Conservation (phyloP, 2,797 vertebrate species). For the Craterocephalus amniculus region DNA sequence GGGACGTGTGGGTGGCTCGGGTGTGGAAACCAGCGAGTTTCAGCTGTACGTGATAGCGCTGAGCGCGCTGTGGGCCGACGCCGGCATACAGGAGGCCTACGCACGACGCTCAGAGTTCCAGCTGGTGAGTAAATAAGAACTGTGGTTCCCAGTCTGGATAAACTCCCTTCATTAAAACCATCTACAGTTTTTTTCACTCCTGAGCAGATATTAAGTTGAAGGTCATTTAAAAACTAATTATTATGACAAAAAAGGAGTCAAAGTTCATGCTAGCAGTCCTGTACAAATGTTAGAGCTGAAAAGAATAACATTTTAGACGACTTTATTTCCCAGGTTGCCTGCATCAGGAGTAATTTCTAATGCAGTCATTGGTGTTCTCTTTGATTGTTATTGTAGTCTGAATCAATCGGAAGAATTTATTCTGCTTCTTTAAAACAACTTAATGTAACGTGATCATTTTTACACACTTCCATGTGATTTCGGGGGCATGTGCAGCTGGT, state of each 20-base stretch:
- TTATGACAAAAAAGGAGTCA: background rate
- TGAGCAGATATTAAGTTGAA: background rate
- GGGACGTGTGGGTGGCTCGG: constrained; percentile 87
- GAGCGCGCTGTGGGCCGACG: constrained; percentile 88
- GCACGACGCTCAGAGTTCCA: constrained; percentile 93
- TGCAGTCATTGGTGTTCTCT: background rate
- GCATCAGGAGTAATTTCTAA: background rate
- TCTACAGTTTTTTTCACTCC: background rate
- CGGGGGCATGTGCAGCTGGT: background rate
- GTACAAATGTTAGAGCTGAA: background rate
- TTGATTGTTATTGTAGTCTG: too few relatives aligned
- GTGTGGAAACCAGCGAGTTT: constrained; percentile 92
- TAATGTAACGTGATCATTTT: background rate
- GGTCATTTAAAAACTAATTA: background rate
- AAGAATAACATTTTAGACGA: background rate
- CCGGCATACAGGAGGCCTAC: constrained; percentile 91
- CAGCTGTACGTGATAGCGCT: constrained; percentile 93
- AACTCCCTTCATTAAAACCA: background rate
- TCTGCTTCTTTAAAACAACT: constrained; percentile 1
- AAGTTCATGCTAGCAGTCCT: background rate
- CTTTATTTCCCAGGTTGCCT: background rate
- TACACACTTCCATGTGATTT: background rate
- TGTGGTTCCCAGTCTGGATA: background rate
- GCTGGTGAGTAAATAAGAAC: constrained; percentile 87
- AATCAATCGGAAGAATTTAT: background rate